A percentile compares a stretch with the other conserved stretches of the same genome.
Evolutionary conservation across 2,113 vertebrate genomes (phyloP).

Genomic region (Noturus placidus): DNA sequence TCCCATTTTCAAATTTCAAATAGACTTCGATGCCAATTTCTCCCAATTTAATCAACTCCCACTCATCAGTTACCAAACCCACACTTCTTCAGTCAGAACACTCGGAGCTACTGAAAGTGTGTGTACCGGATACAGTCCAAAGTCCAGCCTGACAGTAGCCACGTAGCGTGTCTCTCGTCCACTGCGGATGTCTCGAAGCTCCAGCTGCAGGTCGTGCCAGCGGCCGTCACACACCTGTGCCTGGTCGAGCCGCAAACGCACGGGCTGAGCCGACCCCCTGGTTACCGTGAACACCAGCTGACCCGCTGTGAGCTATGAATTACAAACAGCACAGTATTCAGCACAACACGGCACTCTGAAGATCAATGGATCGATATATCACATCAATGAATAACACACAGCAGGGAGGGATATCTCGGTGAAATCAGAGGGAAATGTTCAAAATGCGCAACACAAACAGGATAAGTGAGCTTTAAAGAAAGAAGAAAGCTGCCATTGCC

Average conservation of each 20-base stretch:
- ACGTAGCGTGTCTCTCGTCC: conserved; percentile 83
- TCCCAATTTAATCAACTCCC: not conserved
- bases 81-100: not conserved
- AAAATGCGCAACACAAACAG: not conserved
- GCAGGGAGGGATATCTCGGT: too few species aligned
- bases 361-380: conserved; percentile 8
- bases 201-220: conserved; percentile 94
- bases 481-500: not conserved
- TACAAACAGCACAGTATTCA: conserved; percentile 33
- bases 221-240: conserved; percentile 86
- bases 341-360: not conserved
- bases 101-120: not conserved
- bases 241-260: conserved; percentile 86
- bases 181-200: conserved; percentile 84
- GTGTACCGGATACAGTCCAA: conserved; percentile 88
- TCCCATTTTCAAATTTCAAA: not conserved
- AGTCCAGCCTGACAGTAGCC: conserved; percentile 89
- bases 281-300: conserved; percentile 87
- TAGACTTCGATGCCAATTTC: not conserved
- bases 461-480: not conserved
- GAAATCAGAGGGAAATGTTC: not conserved
- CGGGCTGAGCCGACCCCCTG: conserved; percentile 75
- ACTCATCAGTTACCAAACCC: not conserved
- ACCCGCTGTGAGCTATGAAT: conserved; percentile 81
- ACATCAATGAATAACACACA: not conserved